Evolutionary conservation across 2,888 invertebrate species (phyloP), one percentile per base, ranked within the genome.

Genomic region (Tiliacea aurago): DNA sequence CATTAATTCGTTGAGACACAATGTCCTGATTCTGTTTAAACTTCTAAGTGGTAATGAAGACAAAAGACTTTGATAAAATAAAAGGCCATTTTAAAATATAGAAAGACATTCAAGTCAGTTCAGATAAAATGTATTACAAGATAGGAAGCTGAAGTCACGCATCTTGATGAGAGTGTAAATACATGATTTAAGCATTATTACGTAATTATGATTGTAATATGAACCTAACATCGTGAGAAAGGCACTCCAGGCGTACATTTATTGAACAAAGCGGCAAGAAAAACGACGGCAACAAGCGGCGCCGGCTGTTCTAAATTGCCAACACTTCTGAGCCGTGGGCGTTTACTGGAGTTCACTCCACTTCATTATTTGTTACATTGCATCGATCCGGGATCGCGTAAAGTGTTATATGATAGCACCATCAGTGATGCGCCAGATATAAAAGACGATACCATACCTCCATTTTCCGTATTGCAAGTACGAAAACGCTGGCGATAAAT

Each of bases 231-330:
- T 89, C 86, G 90, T 91, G 91, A 90, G 90, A 93, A 93, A 90
- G 88, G 91, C 89, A 88, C 90, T 92, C 90, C 84, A 87, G 87
- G 86, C 91, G 90, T 90, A 93, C 94, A 93, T 94, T 94, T 94
- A 94, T 94, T 92, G 93, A 93, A 93, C 92, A 92, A 93, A 93
- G 93, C 89, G 91, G 91, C 91, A 91, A 92, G 94, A 94, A 94
- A 95, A 94, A 94, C 92, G 95, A 90, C 90, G 92, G 91, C 91
- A 92, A 93, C 94, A 93, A 91, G 90, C 91, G 89, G 91, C 90
- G 87, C 94, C 95, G 93, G 94, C 90, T 95, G 94, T 90, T 91
- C 92, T 89, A 91, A 95, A 95, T 95, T 93, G 94, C 94, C 93
- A 91, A 92, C 95, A 94, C 93, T 92, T 92, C 90, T 84, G 91